These are phyloP conservation scores for Halocynthia aurantium DNA, from an alignment of 23 tunicate species.

Conservation along the genomic window DNA sequence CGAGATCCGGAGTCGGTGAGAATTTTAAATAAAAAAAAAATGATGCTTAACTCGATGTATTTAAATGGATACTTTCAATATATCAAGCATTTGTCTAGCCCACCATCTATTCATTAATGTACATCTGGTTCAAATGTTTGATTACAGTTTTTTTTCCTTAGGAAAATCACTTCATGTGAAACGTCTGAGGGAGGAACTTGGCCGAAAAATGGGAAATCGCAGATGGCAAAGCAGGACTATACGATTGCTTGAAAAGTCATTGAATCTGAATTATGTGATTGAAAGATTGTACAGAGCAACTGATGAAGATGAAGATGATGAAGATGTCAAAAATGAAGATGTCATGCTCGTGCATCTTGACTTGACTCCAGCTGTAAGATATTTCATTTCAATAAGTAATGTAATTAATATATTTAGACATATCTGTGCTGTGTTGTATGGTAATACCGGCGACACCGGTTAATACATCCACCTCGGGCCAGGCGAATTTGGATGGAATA, in stretches of 20 bases:
- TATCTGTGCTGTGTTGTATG: too few species aligned
- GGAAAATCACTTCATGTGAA: constrained; percentile 50
- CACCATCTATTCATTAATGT: too few species aligned
- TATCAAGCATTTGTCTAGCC: too few species aligned
- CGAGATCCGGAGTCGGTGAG: too few species aligned
- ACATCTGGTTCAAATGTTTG: too few species aligned
- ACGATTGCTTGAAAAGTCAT: constrained; percentile 40
- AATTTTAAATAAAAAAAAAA: too few species aligned
- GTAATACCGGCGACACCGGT: too few species aligned
- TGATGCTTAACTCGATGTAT: too few species aligned
- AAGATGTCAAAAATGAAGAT: constrained; percentile 6
- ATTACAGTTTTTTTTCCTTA: background rate
- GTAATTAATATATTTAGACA: background rate
- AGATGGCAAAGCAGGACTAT: constrained; percentile 33
- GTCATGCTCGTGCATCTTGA: constrained; percentile 50
- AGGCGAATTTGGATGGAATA: too few species aligned
- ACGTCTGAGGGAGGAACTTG: constrained; percentile 23
- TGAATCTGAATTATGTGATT: constrained; percentile 38
- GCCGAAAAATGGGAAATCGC: background rate
- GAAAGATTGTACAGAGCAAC: constrained; percentile 4
- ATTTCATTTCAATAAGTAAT: too few species aligned
- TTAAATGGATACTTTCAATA: too few species aligned
- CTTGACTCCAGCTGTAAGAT: constrained; percentile 41
- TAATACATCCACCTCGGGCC: too few species aligned
- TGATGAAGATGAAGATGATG: background rate